Base-by-base conservation (phyloP, 2,113 vertebrate genomes). In the Oryzias melastigma region DNA sequence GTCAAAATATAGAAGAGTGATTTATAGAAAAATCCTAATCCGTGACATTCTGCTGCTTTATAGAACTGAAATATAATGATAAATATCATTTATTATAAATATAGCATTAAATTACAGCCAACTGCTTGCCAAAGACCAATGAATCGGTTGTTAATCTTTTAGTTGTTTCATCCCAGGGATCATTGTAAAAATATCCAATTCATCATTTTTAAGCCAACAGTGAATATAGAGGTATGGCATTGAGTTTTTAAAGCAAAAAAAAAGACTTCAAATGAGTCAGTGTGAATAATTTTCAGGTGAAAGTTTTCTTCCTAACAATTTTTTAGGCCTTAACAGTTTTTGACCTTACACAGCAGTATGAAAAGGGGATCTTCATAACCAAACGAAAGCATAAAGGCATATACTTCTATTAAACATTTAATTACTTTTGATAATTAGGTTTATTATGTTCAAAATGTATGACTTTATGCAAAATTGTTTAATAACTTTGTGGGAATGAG, bases 1-100 rank as follows among this genome's bases (percentile, higher is more conserved):
- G 78, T 86, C 82, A 83, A 83, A 86, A 85, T 83, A 85, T 80
- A 80, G 75, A 81, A 63, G 61, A 76, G 70, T 78, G 70, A 77
- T 83, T 85, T 77, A 73, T 65, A 47, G 59, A 73, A 72, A 76
- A 62, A 73, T 75, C 71, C 70, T 55, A 14, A 49, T 60, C 70
- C 79, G 71, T 77, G 71, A 78, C 75, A 82, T 81, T 68, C 52
- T 65, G 58, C 58, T 60, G 75, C 65, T 80, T 77, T 83, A 66
- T 77, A 68, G 62, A 50, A 75, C 83, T 71, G 68, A 56, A 74
- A 78, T 62, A 55, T 71, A 57, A 80, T 74, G 78, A 83, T 83
- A 69, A 81, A 80, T 82, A 84, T 80, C 43, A 72, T 77, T 73
- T 78, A 81, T 81, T 75, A 81, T 67, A 45, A 83, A 61, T 77